Evolutionary conservation across 2,113 vertebrate species (phyloP), one percentile per base, ranked within the genome.

Genomic region (Ceratotherium simum): DNA sequence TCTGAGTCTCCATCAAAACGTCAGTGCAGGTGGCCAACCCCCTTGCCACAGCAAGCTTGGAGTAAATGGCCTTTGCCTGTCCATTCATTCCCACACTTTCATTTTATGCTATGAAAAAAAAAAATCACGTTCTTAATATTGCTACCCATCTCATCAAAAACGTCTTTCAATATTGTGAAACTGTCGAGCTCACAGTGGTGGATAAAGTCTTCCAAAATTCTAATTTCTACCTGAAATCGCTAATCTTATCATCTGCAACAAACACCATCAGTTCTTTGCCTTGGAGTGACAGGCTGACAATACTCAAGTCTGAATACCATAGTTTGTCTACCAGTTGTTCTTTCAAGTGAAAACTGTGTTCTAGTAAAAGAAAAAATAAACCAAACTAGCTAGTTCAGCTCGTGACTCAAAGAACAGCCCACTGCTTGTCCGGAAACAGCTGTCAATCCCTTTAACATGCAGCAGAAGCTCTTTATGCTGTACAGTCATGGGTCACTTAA

Each of bases 1-100:
- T 54, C 51, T 54, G 51, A 54, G 51, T 54, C 23, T 29, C 27
- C 33, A 12, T 13, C 20, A 2, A n/a, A 2, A 56, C 8, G 18
- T 0, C 1, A 0, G 62, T 1, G 78, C 12, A 1, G 11, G 27
- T 4, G 9, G 46, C 33, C 0, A 17, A 39, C 17, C 0, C 11
- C 33, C 69, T 36, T 2, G 18, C 2, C 1, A 8, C 3, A 3
- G n/a, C 6, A 9, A 23, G 36, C 62, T 16, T 21, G 2, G 17
- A 0, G 3, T 4, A 10, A 33, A n/a, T 2, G 7, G 21, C 0
- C 36, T 31, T 17, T 1, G 10, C 7, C 5, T 27, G 5, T 14
- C 12, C 20, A 3, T 31, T 14, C 25, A 8, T 42, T 46, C 25
- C 36, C 13, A 14, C 62, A 10, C 9, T 56, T 72, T 17, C 16